Evolutionary conservation across 2,797 vertebrate species (phyloP).

Genomic region (Erpetoichthys calabaricus): DNA sequence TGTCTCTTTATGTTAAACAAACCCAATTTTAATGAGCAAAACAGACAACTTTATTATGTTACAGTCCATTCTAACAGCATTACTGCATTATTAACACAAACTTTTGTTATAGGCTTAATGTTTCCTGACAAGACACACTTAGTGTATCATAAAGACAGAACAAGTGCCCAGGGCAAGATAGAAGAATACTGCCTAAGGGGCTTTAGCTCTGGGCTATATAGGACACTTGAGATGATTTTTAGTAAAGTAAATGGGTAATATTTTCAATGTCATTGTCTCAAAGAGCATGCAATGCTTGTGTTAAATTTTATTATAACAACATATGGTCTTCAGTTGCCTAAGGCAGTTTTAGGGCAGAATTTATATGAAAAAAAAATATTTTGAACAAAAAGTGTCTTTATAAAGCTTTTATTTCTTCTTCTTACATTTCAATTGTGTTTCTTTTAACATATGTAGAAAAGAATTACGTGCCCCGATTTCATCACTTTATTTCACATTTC

Average conservation of each 20-base stretch:
- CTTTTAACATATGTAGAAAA: too few relatives aligned
- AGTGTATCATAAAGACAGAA: conserved; percentile 63
- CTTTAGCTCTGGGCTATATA: conserved; percentile 53
- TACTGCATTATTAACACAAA: conserved; percentile 27
- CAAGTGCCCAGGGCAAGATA: conserved; percentile 59
- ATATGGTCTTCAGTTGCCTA: conserved; percentile 2
- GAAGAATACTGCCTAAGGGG: conserved; percentile 61
- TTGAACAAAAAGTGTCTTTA: too few relatives aligned
- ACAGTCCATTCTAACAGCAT: conserved; percentile 1
- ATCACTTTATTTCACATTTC: too few relatives aligned
- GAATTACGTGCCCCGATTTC: too few relatives aligned
- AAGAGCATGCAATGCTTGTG: conserved; percentile 33
- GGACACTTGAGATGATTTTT: conserved; percentile 33
- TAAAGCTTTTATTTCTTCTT: too few relatives aligned
- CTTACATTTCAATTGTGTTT: too few relatives aligned
- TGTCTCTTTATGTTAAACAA: neutral
- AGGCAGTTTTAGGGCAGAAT: conserved; percentile 3
- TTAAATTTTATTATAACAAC: conserved; percentile 5
- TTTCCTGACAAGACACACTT: conserved; percentile 71
- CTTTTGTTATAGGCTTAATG: conserved; percentile 56
- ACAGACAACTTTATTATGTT: conserved; percentile 9
- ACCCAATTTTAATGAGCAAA: neutral
- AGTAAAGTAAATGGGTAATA: conserved; percentile 46
- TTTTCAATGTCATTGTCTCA: conserved; percentile 52
- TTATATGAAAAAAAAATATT: neutral